phyloP scores from a whole-genome alignment of 2,113 vertebrate genomes.

The Castor canadensis region DNA sequence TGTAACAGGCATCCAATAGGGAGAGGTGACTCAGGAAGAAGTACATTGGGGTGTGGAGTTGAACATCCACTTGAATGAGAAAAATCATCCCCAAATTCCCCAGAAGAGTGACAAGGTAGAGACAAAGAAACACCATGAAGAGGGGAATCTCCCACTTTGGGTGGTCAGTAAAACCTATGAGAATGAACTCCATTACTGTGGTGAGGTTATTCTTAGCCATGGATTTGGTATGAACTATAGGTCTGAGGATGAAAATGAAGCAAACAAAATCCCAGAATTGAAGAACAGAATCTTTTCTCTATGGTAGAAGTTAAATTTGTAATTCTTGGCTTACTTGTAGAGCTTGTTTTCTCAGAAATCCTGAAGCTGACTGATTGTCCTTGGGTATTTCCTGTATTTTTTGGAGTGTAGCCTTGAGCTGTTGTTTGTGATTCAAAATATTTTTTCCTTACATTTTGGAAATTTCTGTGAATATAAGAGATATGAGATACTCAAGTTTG shows the following conservation, averaged over 20 bases:
- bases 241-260: neutral
- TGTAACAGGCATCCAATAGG: conserved; percentile 50
- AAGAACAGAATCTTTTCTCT: neutral
- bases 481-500: neutral
- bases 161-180: conserved; percentile 50
- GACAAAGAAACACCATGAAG: conserved; percentile 59
- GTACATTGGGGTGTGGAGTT: conserved; percentile 56
- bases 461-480: conserved; percentile 26
- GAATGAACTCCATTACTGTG: conserved; percentile 52
- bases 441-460: neutral
- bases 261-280: neutral
- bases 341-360: neutral
- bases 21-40: conserved; percentile 69
- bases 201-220: conserved; percentile 65
- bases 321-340: neutral
- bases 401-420: neutral
- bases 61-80: conserved; percentile 52
- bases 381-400: neutral
- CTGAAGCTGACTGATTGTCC: neutral
- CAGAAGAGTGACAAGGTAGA: conserved; percentile 64
- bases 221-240: neutral
- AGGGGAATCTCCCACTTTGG: conserved; percentile 8
- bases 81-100: conserved; percentile 65
- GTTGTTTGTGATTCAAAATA: neutral
- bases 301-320: neutral